Evolutionary conservation across 2,797 vertebrate genomes (phyloP).

Genomic region (Pantherophis vulpinus): DNA sequence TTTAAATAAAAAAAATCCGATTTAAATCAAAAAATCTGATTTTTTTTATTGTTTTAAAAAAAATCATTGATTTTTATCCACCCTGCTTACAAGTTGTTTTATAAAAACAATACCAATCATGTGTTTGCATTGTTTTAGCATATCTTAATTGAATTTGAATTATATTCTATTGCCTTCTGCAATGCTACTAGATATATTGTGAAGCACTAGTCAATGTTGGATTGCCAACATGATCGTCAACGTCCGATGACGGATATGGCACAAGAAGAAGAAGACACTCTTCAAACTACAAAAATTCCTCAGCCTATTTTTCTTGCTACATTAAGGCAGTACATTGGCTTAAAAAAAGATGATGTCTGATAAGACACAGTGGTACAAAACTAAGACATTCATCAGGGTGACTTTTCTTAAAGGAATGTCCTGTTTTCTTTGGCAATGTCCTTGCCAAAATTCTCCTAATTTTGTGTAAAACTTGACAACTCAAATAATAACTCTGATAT

Average conservation of each 20-base stretch:
- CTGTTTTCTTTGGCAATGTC: background rate
- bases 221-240: too few relatives aligned
- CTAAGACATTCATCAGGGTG: background rate
- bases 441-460: background rate
- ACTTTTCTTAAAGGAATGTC: background rate
- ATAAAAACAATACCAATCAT: accelerated
- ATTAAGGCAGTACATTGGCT: background rate
- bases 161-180: background rate
- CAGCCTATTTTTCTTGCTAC: background rate
- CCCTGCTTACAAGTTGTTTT: background rate
- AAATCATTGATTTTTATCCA: too few relatives aligned
- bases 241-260: too few relatives aligned
- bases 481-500: background rate
- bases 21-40: too few relatives aligned
- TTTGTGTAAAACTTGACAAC: constrained; percentile 14
- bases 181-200: background rate
- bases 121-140: background rate
- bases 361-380: background rate
- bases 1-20: too few relatives aligned
- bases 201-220: background rate
- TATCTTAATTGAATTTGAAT: background rate
- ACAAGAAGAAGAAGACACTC: too few relatives aligned
- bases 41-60: too few relatives aligned
- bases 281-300: background rate
- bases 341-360: constrained; percentile 11